Conservation (phyloP, 1,140 invertebrate species). For the Eriocheir sinensis region DNA sequence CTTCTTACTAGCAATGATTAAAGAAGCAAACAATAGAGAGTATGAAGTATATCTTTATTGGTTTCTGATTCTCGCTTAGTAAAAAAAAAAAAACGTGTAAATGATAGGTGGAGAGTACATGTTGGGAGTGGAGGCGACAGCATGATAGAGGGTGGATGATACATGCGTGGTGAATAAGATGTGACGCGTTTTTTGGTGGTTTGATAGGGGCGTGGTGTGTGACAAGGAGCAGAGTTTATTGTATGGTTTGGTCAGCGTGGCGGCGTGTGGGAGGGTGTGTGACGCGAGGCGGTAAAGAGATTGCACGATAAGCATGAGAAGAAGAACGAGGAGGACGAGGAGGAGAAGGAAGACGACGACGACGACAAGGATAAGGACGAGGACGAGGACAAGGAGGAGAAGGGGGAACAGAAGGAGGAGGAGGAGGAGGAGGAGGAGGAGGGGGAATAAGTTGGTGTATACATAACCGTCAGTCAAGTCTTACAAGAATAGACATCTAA, state of each 20-base stretch:
- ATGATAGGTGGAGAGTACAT: too few species aligned
- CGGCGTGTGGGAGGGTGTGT: background rate
- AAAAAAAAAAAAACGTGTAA: too few species aligned
- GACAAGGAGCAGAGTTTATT: too few species aligned
- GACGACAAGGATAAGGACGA: too few species aligned
- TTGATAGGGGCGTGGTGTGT: too few species aligned
- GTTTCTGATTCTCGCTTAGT: background rate
- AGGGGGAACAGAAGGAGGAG: background rate
- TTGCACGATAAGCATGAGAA: too few species aligned
- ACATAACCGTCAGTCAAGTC: background rate
- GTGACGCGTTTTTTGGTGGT: too few species aligned
- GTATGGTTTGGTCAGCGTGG: background rate
- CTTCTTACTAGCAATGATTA: background rate
- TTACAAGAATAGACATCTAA: slow-evolving; percentile 17
- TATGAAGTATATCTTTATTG: background rate
- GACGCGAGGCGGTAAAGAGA: too few species aligned
- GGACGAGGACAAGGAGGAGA: background rate
- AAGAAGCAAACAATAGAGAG: background rate
- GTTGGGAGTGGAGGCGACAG: background rate
- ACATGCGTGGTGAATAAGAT: too few species aligned
- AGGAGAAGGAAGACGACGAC: background rate
- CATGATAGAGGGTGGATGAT: background rate
- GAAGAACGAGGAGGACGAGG: background rate
- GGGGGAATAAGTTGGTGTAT: too few species aligned
- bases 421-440: background rate